Base-by-base conservation (phyloP, 2,797 vertebrate species). In the Poecile montanus region DNA sequence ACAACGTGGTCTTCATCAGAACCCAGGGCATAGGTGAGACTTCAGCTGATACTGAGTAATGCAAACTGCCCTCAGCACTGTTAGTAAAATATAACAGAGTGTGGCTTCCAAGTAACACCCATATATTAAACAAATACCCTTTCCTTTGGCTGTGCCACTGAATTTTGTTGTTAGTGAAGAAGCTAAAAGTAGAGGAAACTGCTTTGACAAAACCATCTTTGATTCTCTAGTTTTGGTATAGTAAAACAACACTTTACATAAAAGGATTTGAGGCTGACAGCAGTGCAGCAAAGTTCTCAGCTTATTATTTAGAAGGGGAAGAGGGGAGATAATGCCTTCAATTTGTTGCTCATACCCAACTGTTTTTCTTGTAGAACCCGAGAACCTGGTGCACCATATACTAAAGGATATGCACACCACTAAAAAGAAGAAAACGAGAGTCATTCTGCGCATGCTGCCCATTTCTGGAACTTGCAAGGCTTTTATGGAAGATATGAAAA, bases 1-100 rank as follows among this genome's bases (percentile, higher is more conserved):
- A 99, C 96, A 99, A 99, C 3, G 98, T 99, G 23, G 97, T 99
- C 91, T 99, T 99, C 97, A 99, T 99, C 94, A 98, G 97, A 89
- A 99, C 99, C 4, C 97, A 96, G 34, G 98, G 98, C 75, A 98
- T 99, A 83, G 99, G 99, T 99, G 48, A 14, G 94, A 29, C 34
- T 40, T 22, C 3, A 3, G 0, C 26, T 6, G n/a, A 7, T 7
- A 7, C 56, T 34, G 48, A 0, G 1, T 20, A 8, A 13, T 27
- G 40, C 60, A 54, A 21, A 26, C 42, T 36, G 32, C 80, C 76
- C 22, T 42, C 15, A 45, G 22, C 29, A 1, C 40, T 6, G 11
- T 21, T 14, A 21, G 26, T 6, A 7, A 76, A 16, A 53, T 13
- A 62, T 22, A 9, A 7, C 10, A 7, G 47, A 67, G 11, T 0